These are phyloP conservation scores for Drosophila albomicans DNA, from an alignment of 1,140 invertebrate genomes.

Conservation along the genomic window DNA sequence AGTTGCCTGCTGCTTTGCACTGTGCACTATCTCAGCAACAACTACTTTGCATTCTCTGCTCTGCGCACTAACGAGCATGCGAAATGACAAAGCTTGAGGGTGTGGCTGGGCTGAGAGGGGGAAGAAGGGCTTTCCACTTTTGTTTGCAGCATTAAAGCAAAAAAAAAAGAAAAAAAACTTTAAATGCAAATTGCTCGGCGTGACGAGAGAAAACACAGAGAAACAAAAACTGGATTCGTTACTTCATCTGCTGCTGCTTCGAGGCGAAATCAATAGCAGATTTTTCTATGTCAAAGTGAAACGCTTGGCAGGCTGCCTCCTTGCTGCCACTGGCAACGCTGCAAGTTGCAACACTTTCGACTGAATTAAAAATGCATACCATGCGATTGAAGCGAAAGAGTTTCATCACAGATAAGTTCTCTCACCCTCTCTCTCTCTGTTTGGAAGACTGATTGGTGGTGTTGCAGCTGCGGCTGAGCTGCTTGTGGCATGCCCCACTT, in stretches of 20 bases:
- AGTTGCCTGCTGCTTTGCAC: conserved; percentile 41
- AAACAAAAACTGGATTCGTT: conserved; percentile 6
- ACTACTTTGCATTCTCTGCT: conserved; percentile 73
- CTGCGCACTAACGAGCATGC: conserved; percentile 77
- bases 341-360: conserved; percentile 32
- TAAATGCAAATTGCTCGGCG: conserved; percentile 73
- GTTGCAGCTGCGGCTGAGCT: background rate
- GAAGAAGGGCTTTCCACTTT: conserved; percentile 62
- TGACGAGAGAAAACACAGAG: conserved; percentile 24
- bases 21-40: conserved; percentile 48
- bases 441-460: background rate
- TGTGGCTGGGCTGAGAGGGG: conserved; percentile 52
- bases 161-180: conserved; percentile 48
- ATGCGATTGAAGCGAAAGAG: conserved; percentile 54
- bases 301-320: conserved; percentile 37
- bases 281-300: conserved; percentile 79
- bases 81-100: conserved; percentile 76
- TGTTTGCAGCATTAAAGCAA: conserved; percentile 69
- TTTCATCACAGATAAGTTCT: conserved; percentile 7
- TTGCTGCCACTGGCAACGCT: conserved; percentile 1
- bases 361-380: conserved; percentile 76
- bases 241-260: background rate
- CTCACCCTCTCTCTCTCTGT: too few species aligned
- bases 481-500: conserved; percentile 19
- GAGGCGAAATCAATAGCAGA: conserved; percentile 72